Base-by-base conservation (phyloP, 2,113 vertebrate genomes). In the Oxyura jamaicensis region DNA sequence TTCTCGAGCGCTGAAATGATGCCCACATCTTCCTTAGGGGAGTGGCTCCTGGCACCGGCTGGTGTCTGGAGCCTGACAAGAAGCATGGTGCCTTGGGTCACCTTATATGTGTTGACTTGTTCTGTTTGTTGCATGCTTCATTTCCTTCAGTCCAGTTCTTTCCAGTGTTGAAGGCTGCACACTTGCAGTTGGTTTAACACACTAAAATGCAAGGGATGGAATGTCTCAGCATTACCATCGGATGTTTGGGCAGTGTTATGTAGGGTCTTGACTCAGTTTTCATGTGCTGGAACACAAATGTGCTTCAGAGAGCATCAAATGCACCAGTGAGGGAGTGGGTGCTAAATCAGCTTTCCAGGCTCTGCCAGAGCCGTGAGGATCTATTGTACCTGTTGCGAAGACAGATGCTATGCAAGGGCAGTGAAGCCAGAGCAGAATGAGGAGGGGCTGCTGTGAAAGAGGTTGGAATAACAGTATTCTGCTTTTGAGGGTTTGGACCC, bases 311-410 rank as follows among this genome's bases (percentile, higher is more conserved):
- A 66, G 33, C 66, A 28, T 33, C 42, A 8, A 26, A 50, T 2
- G 0, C 19, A 10, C 26, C 28, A 4, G 33, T 39, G 59, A 46
- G 10, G 56, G 7, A 33, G 10, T 36, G 71, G 78, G 35, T 36
- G 26, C 63, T 76, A 31, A 6, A 6, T 13, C 8, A 35, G 4
- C 36, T 74, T 13, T 46, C 52, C 28, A 7, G 19, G 33, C 56
- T 69, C 35, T 81, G 33, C 82, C 16, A 13, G 63, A 58, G 39
- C 36, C 17, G 4, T 0, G 1, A 35, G 42, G 22, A 2, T 66
- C 2, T 0, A 2, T 60, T 1, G 0, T 39, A 53, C n/a, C 46
- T 8, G 10, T 48, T 2, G 3, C 33, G 3, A 1, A 65, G 65
- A 67, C 21, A 23, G 28, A 7, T 2, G 23, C 48, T 35, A 33